Base-by-base conservation (phyloP, 2,113 vertebrate genomes). In the Pavo muticus region DNA sequence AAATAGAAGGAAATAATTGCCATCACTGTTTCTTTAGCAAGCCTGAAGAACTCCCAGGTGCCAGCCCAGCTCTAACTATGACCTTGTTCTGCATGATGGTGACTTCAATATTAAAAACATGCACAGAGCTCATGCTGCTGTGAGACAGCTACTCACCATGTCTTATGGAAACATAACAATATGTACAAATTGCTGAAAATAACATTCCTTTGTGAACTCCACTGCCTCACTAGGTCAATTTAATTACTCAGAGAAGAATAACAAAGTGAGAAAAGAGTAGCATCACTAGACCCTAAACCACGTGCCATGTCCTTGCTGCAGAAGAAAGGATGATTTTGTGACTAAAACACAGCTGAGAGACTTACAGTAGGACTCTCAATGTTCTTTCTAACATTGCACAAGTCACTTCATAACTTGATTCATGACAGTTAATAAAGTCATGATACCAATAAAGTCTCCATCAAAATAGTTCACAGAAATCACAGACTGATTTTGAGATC, bases 231-330 rank as follows among this genome's bases (percentile, higher is more conserved):
- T 12, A 91, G 91, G 94, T 93, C 93, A 95, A 91, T 91, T 96
- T 90, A 95, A 95, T 94, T 95, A 94, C 50, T 91, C 61, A 69
- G 72, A 88, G 50, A 91, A 93, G 60, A 95, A 84, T 93, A 95
- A n/a, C 30, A 77, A 61, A 73, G 71, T 71, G 14, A 92, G 39
- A 56, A 37, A 75, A 64, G 63, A 64, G 17, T 73, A 74, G 24
- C 27, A 50, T 27, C 0, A 1, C 47, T 60, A 77, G 25, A 87
- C n/a, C 12, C 27, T 37, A 89, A 89, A 72, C 45, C 27, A 48
- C 9, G 48, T 10, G 60, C 54, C 9, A 67, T 5, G 3, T 92
- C 82, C 60, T 84, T 85, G 56, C 70, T 40, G n/a, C 45, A 94
- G 75, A 11, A 95, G 17, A 79, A 37, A 56, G 32, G 17, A 90